Evolutionary conservation across 2,888 invertebrate genomes (phyloP).

Genomic region (Archips xylosteana): DNA sequence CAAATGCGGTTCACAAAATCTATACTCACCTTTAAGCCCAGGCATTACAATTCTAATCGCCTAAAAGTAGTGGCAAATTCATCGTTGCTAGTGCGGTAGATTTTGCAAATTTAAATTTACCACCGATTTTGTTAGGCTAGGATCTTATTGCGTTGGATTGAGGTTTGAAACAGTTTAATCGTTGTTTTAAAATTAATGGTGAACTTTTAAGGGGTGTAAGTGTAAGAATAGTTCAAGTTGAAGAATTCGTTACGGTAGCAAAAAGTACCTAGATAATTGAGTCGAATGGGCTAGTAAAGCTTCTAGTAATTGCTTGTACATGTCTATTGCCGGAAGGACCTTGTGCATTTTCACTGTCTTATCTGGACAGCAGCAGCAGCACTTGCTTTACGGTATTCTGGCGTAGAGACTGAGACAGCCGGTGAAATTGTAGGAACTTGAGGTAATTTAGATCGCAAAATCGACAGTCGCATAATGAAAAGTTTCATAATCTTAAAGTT

Average conservation of each 20-base stretch:
- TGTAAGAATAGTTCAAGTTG: constrained; percentile 1
- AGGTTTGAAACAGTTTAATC: background rate
- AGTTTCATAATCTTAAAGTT: too few relatives aligned
- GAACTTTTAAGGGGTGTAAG: background rate
- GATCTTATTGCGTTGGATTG: background rate
- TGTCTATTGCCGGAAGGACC: too few relatives aligned
- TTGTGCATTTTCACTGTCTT: too few relatives aligned
- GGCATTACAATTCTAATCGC: background rate
- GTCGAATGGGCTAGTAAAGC: too few relatives aligned
- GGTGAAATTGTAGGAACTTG: too few relatives aligned
- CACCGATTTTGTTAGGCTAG: background rate
- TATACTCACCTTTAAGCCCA: constrained; percentile 6
- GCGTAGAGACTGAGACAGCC: too few relatives aligned
- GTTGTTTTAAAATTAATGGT: background rate
- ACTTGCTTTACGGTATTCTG: too few relatives aligned
- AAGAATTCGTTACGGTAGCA: background rate
- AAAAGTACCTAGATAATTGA: too few relatives aligned
- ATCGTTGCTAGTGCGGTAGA: constrained; percentile 18
- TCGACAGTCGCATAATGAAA: too few relatives aligned
- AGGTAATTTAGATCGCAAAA: too few relatives aligned
- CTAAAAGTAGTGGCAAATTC: background rate
- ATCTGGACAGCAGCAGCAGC: too few relatives aligned
- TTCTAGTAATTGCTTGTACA: too few relatives aligned
- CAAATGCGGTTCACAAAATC: background rate
- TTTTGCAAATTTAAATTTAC: constrained; percentile 25